Base-by-base conservation (phyloP, 1,140 invertebrate species). In the Listronotus bonariensis region DNA sequence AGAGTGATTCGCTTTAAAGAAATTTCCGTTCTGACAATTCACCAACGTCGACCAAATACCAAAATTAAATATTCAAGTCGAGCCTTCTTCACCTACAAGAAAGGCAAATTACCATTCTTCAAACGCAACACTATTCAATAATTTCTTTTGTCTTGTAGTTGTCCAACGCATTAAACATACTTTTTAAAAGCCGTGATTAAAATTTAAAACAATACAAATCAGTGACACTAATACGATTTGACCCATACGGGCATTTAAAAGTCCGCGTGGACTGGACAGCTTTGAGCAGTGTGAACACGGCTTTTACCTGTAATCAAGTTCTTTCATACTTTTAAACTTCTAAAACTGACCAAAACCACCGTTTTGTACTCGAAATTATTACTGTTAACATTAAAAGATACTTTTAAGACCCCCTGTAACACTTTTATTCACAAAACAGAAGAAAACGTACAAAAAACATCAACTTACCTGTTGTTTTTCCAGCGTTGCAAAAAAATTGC, bases 211-310 rank as follows among this genome's bases (percentile, higher is more conserved):
- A 67, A 60, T 14, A 15, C 36, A 17, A 34, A 48, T 48, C 32
- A 32, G 32, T 54, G 20, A 36, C 32, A 57, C 51, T 38, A 14
- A n/a, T 53, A 55, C 20, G 26, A 51, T 55, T 49, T 62, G 49
- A 68, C 60, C 61, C 20, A 43, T 43, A 59, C 60, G 68, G 68
- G 45, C 68, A 69, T 69, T 69, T 69, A 69, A 69, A 69, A 60
- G 53, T 56, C 68, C 68, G 53, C 58, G 54, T 65, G 67, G 54
- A 60, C 51, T 26, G 40, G 34, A 36, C 34, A 36, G 45, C 32
- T 67, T 15, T 56, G 54, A 53, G 20, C 45, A 2, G 68, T 70
- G 68, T 70, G 42, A 70, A 64, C 57, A 41, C 34, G 68, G 61
- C 68, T 70, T 67, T 62, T 70, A 70, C 68, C 65, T 67, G 68